Evolutionary conservation across 2,113 vertebrate species (phyloP).

Genomic region (Oriolus oriolus): DNA sequence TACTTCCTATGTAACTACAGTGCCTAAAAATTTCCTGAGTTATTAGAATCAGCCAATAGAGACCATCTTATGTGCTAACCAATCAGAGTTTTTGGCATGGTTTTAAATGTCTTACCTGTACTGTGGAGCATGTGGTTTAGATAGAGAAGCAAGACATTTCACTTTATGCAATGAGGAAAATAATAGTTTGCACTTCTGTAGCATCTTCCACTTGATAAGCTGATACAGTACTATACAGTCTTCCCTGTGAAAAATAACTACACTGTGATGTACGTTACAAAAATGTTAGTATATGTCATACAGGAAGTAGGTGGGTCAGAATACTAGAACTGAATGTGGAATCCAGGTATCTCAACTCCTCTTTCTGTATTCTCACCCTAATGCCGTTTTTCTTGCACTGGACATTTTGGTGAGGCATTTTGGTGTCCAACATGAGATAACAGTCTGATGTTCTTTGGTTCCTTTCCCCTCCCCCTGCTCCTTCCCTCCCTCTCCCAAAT

Average conservation of each 20-base stretch:
- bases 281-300: neutral
- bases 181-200: neutral
- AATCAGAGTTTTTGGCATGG: neutral
- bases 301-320: neutral
- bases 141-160: neutral
- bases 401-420: neutral
- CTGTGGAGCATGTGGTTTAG: neutral
- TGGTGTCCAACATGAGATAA: neutral
- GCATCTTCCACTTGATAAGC: neutral
- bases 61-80: neutral
- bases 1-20: neutral
- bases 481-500: neutral
- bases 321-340: neutral
- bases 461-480: neutral
- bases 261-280: neutral
- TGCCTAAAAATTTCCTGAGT: neutral
- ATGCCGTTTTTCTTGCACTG: neutral
- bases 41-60: neutral
- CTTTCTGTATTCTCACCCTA: neutral
- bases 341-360: neutral
- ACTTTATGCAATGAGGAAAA: neutral
- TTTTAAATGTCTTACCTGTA: neutral
- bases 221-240: neutral
- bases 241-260: neutral
- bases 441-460: neutral